A percentile compares a stretch with the other conserved stretches of the same genome.
phyloP scores from a whole-genome alignment of 2,888 invertebrate genomes.

The Drosophila recens region DNA sequence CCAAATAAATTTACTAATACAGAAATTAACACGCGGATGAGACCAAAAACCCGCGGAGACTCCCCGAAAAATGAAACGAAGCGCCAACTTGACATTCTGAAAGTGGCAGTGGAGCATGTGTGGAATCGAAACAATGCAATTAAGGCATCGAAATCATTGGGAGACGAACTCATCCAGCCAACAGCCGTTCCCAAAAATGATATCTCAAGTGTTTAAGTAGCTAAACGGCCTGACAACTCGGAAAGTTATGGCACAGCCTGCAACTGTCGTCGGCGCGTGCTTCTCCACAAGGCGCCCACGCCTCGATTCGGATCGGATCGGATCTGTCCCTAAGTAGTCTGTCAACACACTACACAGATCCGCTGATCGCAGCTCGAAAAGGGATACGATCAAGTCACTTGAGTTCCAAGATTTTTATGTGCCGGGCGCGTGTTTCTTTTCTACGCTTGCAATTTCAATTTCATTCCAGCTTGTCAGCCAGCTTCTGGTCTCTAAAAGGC shows the following conservation, averaged over 20 bases:
- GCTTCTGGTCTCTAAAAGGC: constrained; percentile 30
- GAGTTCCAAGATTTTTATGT: constrained; percentile 54
- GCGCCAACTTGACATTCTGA: constrained; percentile 70
- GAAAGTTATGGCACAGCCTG: constrained; percentile 74
- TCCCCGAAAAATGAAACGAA: constrained; percentile 58
- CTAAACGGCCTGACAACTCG: constrained; percentile 76
- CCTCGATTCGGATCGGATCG: constrained; percentile 9
- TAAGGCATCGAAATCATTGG: constrained; percentile 60
- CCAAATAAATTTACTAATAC: constrained; percentile 80
- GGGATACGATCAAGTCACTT: constrained; percentile 55
- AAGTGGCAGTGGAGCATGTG: constrained; percentile 54
- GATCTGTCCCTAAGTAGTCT: constrained; percentile 67
- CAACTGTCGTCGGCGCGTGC: constrained; percentile 72
- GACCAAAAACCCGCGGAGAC: constrained; percentile 10
- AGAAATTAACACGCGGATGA: constrained; percentile 59
- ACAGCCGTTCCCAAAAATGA: constrained; percentile 46
- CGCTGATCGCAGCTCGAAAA: constrained; percentile 9
- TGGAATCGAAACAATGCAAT: constrained; percentile 79
- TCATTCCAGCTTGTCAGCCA: not conserved
- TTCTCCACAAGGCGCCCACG: constrained; percentile 46
- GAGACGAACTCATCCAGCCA: constrained; percentile 21
- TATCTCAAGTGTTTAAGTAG: constrained; percentile 81
- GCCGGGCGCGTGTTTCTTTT: constrained; percentile 44
- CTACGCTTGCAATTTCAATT: constrained; percentile 47
- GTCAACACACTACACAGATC: constrained; percentile 75